Evolutionary conservation across 2,888 invertebrate species (phyloP), one percentile per base, ranked within the genome.

Genomic region (Adelphocoris suturalis): DNA sequence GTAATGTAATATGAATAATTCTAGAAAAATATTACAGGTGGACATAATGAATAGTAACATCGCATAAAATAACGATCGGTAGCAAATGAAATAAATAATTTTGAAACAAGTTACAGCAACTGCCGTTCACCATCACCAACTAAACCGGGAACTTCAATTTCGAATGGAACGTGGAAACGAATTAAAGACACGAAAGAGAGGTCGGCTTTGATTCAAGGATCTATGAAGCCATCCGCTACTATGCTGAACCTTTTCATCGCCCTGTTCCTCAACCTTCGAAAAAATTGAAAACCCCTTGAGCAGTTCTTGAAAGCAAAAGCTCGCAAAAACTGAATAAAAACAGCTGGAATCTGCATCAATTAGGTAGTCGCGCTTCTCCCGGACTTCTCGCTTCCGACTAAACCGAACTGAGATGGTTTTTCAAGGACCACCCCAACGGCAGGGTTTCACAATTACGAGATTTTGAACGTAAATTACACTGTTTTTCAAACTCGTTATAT

Each of bases 391-490:
- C 23, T 61, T 23, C 68, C 27, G 68, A 68, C 68, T 23, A 23
- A 68, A 68, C 19, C 68, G 23, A 12, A n/a, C 19, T 3, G 19
- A 19, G 19, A 19, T 16, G 68, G 23, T 23, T 68, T 23, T 68
- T 68, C 68, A 68, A 68, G 68, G 68, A 68, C 68, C 68, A 68
- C 68, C 23, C 68, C 16, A 37, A 37, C 23, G 23, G 23, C 27
- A 23, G 23, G 68, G 19, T 68, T 68, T 27, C 68, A 68, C 68
- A 68, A 68, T 68, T 68, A 68, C 27, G 68, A 12, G 68, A 68
- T 68, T 68, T 68, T 23, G 68, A 68, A 68, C 23, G 68, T n/a
- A 68, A 68, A 68, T 68, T 68, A 68, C 5, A 68, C 23, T 12
- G 68, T 23, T 68, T 27, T 23, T 23, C 13, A 27, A 68, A 12